Evolutionary conservation across 2,888 invertebrate species (phyloP).

Genomic region (Aphrophora alni): DNA sequence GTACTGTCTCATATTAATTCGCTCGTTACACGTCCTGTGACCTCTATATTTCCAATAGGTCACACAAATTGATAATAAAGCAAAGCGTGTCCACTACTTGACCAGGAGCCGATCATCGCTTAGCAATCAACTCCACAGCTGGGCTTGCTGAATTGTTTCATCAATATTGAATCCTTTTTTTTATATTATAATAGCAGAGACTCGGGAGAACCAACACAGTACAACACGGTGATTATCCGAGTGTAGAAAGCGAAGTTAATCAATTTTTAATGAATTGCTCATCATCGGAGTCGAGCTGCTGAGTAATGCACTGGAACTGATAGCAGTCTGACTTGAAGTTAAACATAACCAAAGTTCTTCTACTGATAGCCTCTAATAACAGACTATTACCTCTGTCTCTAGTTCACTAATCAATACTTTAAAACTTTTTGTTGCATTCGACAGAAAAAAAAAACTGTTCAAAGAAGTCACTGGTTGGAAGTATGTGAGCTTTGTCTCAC

Average conservation of each 20-base stretch:
- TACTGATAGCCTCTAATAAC: background rate
- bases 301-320: background rate
- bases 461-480: background rate
- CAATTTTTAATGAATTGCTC: constrained; percentile 9
- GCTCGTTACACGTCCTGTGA: too few species aligned
- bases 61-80: background rate
- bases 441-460: background rate
- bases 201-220: background rate
- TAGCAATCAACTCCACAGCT: background rate
- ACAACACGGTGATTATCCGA: constrained; percentile 6
- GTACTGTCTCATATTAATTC: too few species aligned
- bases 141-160: background rate
- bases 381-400: background rate
- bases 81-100: background rate
- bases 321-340: background rate
- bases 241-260: constrained; percentile 5
- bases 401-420: background rate
- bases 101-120: background rate
- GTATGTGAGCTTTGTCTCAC: too few species aligned
- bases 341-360: background rate
- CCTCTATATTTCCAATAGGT: background rate
- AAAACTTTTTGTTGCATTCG: background rate
- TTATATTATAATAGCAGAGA: too few species aligned
- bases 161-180: background rate
- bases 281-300: background rate